A percentile compares a stretch with the other conserved stretches of the same genome.
Conservation (phyloP, 2,797 vertebrate species). For the Carcharodon carcharias region DNA sequence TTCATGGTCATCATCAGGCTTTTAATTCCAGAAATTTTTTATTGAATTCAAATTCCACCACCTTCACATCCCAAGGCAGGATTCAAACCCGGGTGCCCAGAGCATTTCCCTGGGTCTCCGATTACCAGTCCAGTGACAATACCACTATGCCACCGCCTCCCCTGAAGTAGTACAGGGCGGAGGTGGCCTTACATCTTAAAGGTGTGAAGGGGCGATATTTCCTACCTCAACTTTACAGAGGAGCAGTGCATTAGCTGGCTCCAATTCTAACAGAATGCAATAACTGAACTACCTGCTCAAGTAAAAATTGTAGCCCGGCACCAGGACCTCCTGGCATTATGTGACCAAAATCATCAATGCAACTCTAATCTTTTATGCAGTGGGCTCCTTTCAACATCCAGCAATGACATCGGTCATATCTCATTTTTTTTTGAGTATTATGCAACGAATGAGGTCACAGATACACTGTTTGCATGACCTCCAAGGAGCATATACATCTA, state of each 20-base stretch:
- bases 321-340: background rate
- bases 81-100: no score
- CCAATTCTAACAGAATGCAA: background rate
- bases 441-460: no score
- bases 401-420: background rate
- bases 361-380: background rate
- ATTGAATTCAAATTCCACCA: no score
- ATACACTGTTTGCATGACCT: no score
- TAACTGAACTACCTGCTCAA: background rate
- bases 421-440: background rate
- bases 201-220: background rate
- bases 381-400: background rate
- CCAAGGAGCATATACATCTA: no score
- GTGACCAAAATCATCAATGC: background rate
- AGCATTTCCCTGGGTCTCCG: no score
- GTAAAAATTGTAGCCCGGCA: background rate
- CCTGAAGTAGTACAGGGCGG: background rate
- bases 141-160: no score
- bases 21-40: no score
- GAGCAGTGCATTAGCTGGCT: background rate
- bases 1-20: no score
- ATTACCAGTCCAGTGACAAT: no score
- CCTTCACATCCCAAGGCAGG: no score
- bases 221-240: background rate
- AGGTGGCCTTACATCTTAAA: background rate